Conservation (phyloP, 2,113 vertebrate species). For the Parus major region DNA sequence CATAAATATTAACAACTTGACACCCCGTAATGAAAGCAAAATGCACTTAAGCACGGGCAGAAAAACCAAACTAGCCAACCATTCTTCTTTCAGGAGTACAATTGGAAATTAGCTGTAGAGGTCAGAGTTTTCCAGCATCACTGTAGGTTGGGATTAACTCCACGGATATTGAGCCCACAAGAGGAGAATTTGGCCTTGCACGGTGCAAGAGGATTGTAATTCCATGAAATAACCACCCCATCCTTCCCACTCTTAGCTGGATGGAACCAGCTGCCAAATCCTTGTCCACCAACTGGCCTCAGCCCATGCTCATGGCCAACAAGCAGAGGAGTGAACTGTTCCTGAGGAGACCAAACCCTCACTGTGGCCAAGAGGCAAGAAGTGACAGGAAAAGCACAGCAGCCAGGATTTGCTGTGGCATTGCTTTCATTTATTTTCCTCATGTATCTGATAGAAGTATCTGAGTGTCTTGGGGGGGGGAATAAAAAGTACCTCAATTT, state of each 20-base stretch:
- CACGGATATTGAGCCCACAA: not conserved
- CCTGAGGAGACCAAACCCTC: not conserved
- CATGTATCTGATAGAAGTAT: not conserved
- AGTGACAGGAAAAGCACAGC: not conserved
- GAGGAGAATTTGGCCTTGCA: not conserved
- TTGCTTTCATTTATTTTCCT: not conserved
- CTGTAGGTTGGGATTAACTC: constrained; percentile 6
- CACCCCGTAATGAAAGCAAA: constrained; percentile 62
- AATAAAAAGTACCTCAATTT: not conserved
- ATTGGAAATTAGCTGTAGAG: constrained; percentile 23
- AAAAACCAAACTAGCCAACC: constrained; percentile 56
- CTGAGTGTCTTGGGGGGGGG: not conserved
- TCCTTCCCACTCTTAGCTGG: not conserved
- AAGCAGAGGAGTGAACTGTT: not conserved
- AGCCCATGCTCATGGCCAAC: fast-evolving
- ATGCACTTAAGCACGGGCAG: constrained; percentile 55
- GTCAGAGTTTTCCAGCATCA: constrained; percentile 49
- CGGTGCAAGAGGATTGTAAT: not conserved
- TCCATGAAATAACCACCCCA: not conserved
- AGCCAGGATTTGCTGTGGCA: not conserved
- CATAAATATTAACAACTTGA: constrained; percentile 69
- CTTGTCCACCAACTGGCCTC: not conserved
- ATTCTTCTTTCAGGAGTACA: constrained; percentile 59
- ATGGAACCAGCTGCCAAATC: not conserved
- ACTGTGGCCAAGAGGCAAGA: not conserved